Evolutionary conservation across 2,888 invertebrate species (phyloP).

Genomic region (Orthosia cruda): DNA sequence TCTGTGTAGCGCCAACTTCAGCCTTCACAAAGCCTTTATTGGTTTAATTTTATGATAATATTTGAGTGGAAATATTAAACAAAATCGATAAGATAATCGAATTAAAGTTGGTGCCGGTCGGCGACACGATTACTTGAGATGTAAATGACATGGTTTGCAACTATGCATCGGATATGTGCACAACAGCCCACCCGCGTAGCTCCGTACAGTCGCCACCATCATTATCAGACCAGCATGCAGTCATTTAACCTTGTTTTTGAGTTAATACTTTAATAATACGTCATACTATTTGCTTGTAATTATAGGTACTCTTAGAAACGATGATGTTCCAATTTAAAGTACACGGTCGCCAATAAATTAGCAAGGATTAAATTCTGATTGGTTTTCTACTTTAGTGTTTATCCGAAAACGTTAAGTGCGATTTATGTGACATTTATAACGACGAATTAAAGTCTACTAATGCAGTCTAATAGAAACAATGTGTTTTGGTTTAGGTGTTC

Average conservation of each 20-base stretch:
- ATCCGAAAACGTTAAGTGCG: conserved; percentile 40
- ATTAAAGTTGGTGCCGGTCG: conserved; percentile 56
- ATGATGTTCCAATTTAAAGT: conserved; percentile 46
- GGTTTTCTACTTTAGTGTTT: conserved; percentile 36
- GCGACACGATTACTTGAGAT: conserved; percentile 67
- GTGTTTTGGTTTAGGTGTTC: conserved; percentile 49
- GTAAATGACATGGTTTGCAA: conserved; percentile 73
- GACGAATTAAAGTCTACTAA: conserved; percentile 50
- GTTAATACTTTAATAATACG: conserved; percentile 55
- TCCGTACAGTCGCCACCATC: conserved; percentile 57
- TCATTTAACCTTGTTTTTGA: conserved; percentile 56
- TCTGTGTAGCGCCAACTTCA: conserved; percentile 26
- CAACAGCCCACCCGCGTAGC: conserved; percentile 73
- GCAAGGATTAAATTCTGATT: conserved; percentile 49
- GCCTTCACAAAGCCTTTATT: conserved; percentile 17
- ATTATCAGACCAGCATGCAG: conserved; percentile 54
- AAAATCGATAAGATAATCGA: conserved; percentile 62
- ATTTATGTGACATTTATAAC: conserved; percentile 62
- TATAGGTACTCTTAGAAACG: conserved; percentile 41
- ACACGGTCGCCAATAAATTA: conserved; percentile 49
- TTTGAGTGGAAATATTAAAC: conserved; percentile 58
- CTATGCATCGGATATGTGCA: conserved; percentile 67
- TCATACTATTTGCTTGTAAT: conserved; percentile 51
- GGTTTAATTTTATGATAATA: conserved; percentile 56
- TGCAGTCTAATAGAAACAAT: conserved; percentile 48